These are phyloP conservation scores for Euwallacea fornicatus DNA, from an alignment of 1,140 invertebrate species.

Conservation along the genomic window DNA sequence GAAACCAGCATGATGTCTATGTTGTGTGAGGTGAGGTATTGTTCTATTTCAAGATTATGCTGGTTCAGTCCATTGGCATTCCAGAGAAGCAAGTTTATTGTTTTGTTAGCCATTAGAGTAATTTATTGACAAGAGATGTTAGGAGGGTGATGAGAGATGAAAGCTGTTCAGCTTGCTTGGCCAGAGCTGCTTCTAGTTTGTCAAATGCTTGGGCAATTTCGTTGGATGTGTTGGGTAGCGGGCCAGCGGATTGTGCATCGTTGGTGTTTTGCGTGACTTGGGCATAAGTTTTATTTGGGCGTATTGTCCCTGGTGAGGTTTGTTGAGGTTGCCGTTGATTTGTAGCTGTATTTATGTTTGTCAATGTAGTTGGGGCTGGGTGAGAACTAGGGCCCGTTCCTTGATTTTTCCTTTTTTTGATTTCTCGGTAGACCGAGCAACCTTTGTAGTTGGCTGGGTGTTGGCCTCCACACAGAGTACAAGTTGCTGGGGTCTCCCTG, in stretches of 20 bases:
- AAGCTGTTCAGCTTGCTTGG: background rate
- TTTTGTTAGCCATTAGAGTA: conserved; percentile 26
- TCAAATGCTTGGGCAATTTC: background rate
- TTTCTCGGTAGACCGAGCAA: conserved; percentile 46
- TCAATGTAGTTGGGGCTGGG: background rate
- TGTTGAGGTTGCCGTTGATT: conserved; percentile 8
- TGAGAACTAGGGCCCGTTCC: background rate
- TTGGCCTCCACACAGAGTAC: conserved; percentile 46
- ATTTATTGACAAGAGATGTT: conserved; percentile 38
- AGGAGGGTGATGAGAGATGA: conserved; percentile 30
- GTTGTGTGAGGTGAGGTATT: conserved; percentile 39
- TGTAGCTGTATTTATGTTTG: background rate
- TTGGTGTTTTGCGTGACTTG: conserved; percentile 3
- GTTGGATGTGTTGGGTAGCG: background rate
- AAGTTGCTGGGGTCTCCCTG: conserved; percentile 46
- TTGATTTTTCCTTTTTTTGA: conserved; percentile 29
- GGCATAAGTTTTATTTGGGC: background rate
- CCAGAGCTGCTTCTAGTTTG: conserved; percentile 3
- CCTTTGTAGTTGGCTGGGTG: conserved; percentile 53
- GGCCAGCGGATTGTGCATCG: background rate
- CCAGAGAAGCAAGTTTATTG: conserved; percentile 35
- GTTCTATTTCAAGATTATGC: conserved; percentile 38
- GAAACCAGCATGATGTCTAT: conserved; percentile 46
- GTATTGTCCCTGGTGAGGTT: background rate
- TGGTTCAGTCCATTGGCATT: conserved; percentile 43